A percentile compares a stretch with the other conserved stretches of the same genome.
phyloP scores from a whole-genome alignment of 2,888 invertebrate species.

The Temnothorax ravouxi region DNA sequence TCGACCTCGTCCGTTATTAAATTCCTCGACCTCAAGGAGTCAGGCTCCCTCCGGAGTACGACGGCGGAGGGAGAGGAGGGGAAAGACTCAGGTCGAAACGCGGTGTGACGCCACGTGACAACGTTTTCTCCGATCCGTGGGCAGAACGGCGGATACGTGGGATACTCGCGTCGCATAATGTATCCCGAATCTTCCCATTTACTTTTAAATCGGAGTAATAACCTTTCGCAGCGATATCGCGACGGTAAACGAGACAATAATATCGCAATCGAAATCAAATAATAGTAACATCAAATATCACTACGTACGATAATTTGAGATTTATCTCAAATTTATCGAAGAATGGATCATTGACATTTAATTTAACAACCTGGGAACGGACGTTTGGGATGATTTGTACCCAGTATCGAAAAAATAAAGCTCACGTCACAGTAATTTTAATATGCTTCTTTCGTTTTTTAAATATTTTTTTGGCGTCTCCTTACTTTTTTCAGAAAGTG shows the following conservation, averaged over 20 bases:
- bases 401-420: too few relatives aligned
- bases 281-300: neutral
- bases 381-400: too few relatives aligned
- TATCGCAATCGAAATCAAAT: neutral
- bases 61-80: conserved; percentile 22
- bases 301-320: neutral
- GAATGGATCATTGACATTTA: neutral
- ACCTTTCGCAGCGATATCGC: neutral
- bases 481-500: too few relatives aligned
- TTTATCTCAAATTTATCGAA: too few relatives aligned
- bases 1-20: conserved; percentile 79
- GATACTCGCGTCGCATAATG: neutral
- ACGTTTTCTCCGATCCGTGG: conserved; percentile 52
- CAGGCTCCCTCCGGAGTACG: conserved; percentile 56
- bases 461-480: too few relatives aligned
- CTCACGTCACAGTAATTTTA: too few relatives aligned
- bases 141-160: neutral
- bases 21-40: conserved; percentile 76
- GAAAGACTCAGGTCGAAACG: conserved; percentile 39
- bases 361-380: conserved; percentile 1
- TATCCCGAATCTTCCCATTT: neutral
- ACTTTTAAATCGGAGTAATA: neutral
- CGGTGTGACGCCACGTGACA: conserved; percentile 69
- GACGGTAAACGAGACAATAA: neutral
- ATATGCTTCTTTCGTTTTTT: too few relatives aligned